Conservation (phyloP, 2,797 vertebrate genomes). For the Micropoecilia bifurca region DNA sequence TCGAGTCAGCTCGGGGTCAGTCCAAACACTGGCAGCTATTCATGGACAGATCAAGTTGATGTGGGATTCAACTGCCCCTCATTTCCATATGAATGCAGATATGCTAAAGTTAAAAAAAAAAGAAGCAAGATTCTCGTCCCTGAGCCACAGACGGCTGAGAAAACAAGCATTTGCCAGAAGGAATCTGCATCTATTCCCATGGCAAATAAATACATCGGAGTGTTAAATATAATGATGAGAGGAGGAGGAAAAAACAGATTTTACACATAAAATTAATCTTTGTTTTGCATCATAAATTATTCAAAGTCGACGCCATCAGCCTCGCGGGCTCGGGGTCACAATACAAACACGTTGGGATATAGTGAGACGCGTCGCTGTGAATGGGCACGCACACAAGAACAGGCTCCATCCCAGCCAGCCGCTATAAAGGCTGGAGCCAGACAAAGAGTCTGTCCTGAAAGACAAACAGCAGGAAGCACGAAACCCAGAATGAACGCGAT, state of each 20-base stretch:
- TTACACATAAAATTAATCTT: not conserved
- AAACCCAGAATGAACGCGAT: constrained; percentile 48
- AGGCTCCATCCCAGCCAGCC: constrained; percentile 34
- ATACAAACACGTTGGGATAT: constrained; percentile 43
- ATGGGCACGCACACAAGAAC: constrained; percentile 24
- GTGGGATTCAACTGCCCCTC: constrained; percentile 93
- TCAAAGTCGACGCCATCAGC: constrained; percentile 62
- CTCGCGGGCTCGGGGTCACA: constrained; percentile 43
- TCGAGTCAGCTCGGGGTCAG: constrained; percentile 92
- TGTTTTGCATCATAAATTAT: constrained; percentile 15
- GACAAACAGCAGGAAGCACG: constrained; percentile 57
- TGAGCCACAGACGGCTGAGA: constrained; percentile 89
- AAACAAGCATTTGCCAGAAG: constrained; percentile 78
- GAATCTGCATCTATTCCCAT: constrained; percentile 44
- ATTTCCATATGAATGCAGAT: constrained; percentile 99
- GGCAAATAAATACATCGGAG: constrained; percentile 48
- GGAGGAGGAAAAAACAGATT: constrained; percentile 11
- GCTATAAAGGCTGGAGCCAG: constrained; percentile 39
- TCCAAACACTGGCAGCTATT: constrained; percentile 95
- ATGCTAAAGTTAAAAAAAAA: constrained; percentile 82
- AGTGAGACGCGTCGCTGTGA: constrained; percentile 47
- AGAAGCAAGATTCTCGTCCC: constrained; percentile 85
- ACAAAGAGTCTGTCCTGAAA: constrained; percentile 64
- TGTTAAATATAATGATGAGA: constrained; percentile 34
- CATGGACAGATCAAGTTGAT: constrained; percentile 99